A percentile compares a stretch with the other conserved stretches of the same genome.
These are phyloP conservation scores for Adelognathus sp. DNA, from an alignment of 2,888 invertebrate species.

Conservation along the genomic window DNA sequence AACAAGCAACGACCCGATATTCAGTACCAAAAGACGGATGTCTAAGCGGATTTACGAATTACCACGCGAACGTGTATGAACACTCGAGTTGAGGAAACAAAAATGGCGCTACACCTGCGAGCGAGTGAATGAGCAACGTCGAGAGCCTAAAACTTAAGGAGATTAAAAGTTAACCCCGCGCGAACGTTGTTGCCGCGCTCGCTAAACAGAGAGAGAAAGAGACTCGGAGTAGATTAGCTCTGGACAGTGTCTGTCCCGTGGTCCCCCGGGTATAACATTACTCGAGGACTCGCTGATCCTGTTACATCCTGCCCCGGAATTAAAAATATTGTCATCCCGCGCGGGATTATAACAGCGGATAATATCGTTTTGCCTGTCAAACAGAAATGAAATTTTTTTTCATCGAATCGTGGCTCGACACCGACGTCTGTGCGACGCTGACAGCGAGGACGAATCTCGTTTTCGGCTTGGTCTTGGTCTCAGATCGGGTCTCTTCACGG, in stretches of 20 bases:
- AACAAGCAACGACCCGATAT: constrained; percentile 23
- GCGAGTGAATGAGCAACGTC: constrained; percentile 33
- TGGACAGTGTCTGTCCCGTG: constrained; percentile 59
- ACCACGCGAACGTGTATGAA: constrained; percentile 51
- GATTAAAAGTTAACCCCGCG: constrained; percentile 76
- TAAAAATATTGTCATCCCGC: constrained; percentile 79
- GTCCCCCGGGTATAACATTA: constrained; percentile 74
- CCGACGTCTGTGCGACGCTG: constrained; percentile 55
- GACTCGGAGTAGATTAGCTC: constrained; percentile 76
- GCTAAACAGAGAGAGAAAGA: constrained; percentile 34
- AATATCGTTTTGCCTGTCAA: constrained; percentile 75
- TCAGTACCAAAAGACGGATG: constrained; percentile 56
- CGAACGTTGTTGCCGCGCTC: constrained; percentile 18
- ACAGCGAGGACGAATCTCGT: constrained; percentile 29
- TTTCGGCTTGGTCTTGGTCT: constrained; percentile 15
- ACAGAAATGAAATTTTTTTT: constrained; percentile 73
- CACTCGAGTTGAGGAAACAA: constrained; percentile 65
- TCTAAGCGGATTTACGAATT: constrained; percentile 75
- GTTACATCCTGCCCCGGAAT: constrained; percentile 77
- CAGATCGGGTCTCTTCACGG: neutral
- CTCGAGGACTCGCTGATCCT: constrained; percentile 74
- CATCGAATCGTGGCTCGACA: constrained; percentile 60
- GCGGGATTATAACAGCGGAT: constrained; percentile 74
- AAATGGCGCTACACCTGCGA: constrained; percentile 68
- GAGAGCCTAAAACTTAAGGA: constrained; percentile 74